These are phyloP conservation scores for Parotocinclus haroldoi DNA, from an alignment of 2,797 vertebrate genomes.

Conservation along the genomic window DNA sequence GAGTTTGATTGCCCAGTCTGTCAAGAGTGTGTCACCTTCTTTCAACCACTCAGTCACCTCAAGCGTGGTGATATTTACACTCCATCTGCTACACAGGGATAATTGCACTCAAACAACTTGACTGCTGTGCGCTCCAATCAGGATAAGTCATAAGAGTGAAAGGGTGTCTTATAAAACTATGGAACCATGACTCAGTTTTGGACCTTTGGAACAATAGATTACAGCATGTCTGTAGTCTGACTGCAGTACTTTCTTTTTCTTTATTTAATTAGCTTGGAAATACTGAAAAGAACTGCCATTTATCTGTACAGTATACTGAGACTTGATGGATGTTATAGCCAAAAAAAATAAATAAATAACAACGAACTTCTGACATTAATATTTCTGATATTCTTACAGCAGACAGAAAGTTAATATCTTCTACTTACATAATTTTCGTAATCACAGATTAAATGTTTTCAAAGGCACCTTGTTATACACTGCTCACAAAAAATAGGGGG, in stretches of 20 bases:
- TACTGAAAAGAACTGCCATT: neutral
- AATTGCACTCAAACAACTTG: constrained; percentile 43
- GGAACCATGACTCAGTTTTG: constrained; percentile 15
- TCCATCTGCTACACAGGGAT: constrained; percentile 32
- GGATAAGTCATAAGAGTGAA: constrained; percentile 25
- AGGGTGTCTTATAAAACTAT: constrained; percentile 18
- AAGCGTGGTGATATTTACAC: constrained; percentile 39
- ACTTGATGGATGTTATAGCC: neutral
- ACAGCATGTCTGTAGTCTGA: neutral
- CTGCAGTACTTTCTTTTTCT: too few relatives aligned
- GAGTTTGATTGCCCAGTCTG: constrained; percentile 27
- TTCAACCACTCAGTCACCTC: constrained; percentile 27
- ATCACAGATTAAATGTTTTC: constrained; percentile 73
- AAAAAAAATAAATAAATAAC: too few relatives aligned
- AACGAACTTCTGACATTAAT: neutral
- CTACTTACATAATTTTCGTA: constrained; percentile 65
- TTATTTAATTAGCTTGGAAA: constrained; percentile 12
- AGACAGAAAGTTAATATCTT: constrained; percentile 31
- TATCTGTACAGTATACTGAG: neutral
- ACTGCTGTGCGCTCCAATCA: constrained; percentile 28
- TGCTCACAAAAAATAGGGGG: too few relatives aligned
- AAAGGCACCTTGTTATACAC: too few relatives aligned
- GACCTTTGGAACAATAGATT: constrained; percentile 2
- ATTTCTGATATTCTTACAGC: constrained; percentile 1
- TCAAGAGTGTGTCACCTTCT: constrained; percentile 34